These are phyloP conservation scores for Xyrauchen texanus DNA, from an alignment of 2,113 vertebrate genomes.

Conservation along the genomic window DNA sequence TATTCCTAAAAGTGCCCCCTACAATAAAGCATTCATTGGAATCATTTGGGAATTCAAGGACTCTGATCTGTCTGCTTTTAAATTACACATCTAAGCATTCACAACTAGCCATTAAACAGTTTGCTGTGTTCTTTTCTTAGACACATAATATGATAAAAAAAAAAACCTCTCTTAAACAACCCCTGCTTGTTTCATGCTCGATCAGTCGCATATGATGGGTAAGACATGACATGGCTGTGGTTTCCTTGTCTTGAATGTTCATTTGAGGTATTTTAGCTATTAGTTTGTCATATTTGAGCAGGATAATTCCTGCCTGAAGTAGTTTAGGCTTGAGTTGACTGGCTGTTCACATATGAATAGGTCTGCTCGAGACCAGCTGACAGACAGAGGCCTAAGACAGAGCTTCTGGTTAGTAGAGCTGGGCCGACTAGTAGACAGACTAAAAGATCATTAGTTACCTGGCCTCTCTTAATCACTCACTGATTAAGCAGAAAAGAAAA, in stretches of 20 bases:
- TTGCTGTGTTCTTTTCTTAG: slow-evolving; percentile 13
- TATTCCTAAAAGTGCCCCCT: slow-evolving; percentile 13
- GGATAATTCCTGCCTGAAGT: slow-evolving; percentile 20
- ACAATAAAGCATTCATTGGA: slow-evolving; percentile 16
- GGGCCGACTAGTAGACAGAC: no score
- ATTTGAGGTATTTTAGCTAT: slow-evolving; percentile 18
- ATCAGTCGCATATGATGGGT: background rate
- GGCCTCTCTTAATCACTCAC: no score
- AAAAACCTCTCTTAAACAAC: no score
- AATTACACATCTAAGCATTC: slow-evolving; percentile 24
- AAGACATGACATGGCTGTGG: background rate
- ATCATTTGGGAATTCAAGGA: background rate
- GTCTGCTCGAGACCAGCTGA: slow-evolving; percentile 35
- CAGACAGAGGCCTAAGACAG: background rate
- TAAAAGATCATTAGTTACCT: no score
- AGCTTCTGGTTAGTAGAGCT: background rate
- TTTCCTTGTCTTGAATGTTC: slow-evolving; percentile 13
- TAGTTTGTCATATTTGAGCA: slow-evolving; percentile 24
- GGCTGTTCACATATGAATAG: slow-evolving; percentile 67
- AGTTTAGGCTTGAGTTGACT: slow-evolving; percentile 52
- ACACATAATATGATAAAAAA: background rate
- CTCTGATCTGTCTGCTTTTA: slow-evolving; percentile 18
- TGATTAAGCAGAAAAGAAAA: no score
- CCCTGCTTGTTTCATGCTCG: slow-evolving; percentile 8
- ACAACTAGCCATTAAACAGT: slow-evolving; percentile 50